These are phyloP conservation scores for Gari tellinella DNA, from an alignment of 2,888 invertebrate species.

Conservation along the genomic window DNA sequence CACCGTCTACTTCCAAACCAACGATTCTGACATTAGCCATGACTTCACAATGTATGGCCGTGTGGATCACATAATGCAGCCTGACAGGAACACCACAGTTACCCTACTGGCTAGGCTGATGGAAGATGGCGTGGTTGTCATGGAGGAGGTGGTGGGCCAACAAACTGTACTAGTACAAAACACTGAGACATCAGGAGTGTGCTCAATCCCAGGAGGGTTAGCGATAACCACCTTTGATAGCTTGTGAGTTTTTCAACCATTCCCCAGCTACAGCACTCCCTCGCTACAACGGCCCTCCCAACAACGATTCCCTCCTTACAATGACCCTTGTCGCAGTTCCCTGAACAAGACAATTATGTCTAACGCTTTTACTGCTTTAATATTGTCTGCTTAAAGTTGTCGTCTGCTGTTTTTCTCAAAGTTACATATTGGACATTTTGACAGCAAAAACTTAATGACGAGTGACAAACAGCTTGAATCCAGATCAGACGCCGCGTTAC, in stretches of 20 bases:
- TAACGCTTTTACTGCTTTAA: no score
- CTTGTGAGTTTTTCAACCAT: conserved; percentile 69
- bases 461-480: no score
- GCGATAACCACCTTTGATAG: conserved; percentile 72
- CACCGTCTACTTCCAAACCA: background rate
- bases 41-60: conserved; percentile 13
- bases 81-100: conserved; percentile 25
- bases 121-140: conserved; percentile 24
- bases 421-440: no score
- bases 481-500: no score
- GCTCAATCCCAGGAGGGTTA: conserved; percentile 69
- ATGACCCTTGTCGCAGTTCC: no score
- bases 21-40: background rate
- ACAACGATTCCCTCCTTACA: no score
- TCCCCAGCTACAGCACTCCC: no score
- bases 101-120: conserved; percentile 30
- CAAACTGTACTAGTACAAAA: conserved; percentile 41
- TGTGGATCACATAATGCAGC: conserved; percentile 30
- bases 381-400: no score
- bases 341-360: no score
- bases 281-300: no score
- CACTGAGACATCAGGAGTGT: conserved; percentile 61
- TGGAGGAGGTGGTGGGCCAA: conserved; percentile 6
- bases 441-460: no score
- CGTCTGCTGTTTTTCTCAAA: no score